A percentile compares a stretch with the other conserved stretches of the same genome.
phyloP scores from a whole-genome alignment of 1,140 invertebrate species.

The Drosophila cardini region DNA sequence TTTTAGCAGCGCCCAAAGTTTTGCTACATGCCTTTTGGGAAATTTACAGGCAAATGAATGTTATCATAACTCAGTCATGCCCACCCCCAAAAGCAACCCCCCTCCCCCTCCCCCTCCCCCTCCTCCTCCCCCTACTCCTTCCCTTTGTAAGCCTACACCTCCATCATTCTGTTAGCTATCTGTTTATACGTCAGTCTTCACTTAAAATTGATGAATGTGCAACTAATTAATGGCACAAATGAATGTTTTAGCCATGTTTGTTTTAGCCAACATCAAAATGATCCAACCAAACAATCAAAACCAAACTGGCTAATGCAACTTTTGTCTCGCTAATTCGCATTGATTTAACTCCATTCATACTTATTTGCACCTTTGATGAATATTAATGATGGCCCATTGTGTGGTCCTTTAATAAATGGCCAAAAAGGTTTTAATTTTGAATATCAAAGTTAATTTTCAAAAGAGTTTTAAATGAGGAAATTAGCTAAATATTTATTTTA shows the following conservation, averaged over 20 bases:
- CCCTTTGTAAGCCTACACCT: conserved; percentile 26
- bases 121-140: background rate
- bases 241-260: conserved; percentile 5
- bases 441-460: no score
- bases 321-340: conserved; percentile 64
- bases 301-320: conserved; percentile 58
- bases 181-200: conserved; percentile 22
- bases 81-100: background rate
- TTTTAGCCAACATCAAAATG: conserved; percentile 15
- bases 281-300: conserved; percentile 18
- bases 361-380: conserved; percentile 46
- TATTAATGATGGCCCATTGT: conserved; percentile 76
- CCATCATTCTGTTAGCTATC: conserved; percentile 24
- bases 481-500: no score
- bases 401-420: conserved; percentile 1
- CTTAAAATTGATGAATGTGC: conserved; percentile 84
- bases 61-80: conserved; percentile 70
- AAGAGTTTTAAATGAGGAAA: background rate
- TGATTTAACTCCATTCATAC: conserved; percentile 37
- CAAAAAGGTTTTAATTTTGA: background rate
- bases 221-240: conserved; percentile 70
- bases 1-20: conserved; percentile 68
- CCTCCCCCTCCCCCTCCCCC: background rate
- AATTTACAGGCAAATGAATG: conserved; percentile 82
- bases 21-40: conserved; percentile 77